These are phyloP conservation scores for Piprites chloris DNA, from an alignment of 2,113 vertebrate genomes.

Conservation along the genomic window DNA sequence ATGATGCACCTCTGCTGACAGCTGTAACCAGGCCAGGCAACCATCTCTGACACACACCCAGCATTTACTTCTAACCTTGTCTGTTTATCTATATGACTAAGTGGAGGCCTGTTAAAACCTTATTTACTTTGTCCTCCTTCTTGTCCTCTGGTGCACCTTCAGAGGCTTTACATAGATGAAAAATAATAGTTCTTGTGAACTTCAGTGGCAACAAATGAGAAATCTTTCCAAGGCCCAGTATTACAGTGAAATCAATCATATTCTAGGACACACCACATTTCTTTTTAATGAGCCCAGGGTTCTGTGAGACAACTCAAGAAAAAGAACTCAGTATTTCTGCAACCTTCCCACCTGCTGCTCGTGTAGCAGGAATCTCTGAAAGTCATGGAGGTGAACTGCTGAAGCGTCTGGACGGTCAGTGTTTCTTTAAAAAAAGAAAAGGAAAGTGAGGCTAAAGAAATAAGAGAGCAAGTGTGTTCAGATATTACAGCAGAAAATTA, in stretches of 20 bases:
- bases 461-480: neutral
- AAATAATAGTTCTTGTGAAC: neutral
- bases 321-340: neutral
- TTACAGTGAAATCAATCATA: neutral
- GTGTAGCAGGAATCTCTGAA: constrained; percentile 89
- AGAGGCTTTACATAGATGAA: neutral
- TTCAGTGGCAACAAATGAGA: neutral
- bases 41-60: neutral
- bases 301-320: neutral
- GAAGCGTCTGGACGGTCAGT: constrained; percentile 89
- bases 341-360: constrained; percentile 85
- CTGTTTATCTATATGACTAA: neutral
- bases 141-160: neutral
- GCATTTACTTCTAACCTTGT: neutral
- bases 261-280: neutral
- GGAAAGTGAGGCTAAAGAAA: neutral
- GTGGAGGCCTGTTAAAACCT: neutral
- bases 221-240: neutral
- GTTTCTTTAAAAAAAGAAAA: constrained; percentile 74
- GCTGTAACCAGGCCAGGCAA: neutral
- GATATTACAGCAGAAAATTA: neutral
- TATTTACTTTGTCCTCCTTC: neutral
- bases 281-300: neutral
- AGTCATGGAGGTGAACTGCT: constrained; percentile 87
- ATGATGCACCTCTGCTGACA: neutral